Percentiles rank a stretch among this genome's conserved stretches.
Conservation (phyloP, 2,113 vertebrate genomes). For the Cyprinodon tularosa region DNA sequence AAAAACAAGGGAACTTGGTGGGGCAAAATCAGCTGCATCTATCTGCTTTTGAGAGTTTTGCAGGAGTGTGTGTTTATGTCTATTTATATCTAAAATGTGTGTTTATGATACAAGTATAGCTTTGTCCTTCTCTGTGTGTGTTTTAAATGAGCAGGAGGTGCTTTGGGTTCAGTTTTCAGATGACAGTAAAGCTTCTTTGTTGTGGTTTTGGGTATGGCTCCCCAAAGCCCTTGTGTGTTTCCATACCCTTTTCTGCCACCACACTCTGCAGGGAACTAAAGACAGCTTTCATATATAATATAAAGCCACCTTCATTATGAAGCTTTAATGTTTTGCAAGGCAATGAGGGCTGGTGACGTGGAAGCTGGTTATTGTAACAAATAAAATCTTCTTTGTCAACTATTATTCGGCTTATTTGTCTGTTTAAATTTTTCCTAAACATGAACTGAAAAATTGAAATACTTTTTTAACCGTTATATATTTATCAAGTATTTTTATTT, state of each 20-base stretch:
- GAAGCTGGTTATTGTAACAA: neutral
- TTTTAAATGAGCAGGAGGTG: constrained; percentile 41
- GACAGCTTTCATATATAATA: constrained; percentile 3
- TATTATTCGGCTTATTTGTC: neutral
- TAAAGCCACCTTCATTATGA: neutral
- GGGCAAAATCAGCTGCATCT: constrained; percentile 22
- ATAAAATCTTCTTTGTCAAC: neutral
- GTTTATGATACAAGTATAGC: constrained; percentile 35
- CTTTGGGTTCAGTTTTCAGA: constrained; percentile 55
- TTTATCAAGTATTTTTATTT: no score
- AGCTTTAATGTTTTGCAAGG: neutral
- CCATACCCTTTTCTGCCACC: constrained; percentile 35
- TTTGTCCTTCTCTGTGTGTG: constrained; percentile 36
- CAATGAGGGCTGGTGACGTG: constrained; percentile 16
- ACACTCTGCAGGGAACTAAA: constrained; percentile 18
- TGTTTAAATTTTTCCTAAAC: neutral
- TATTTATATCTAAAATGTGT: constrained; percentile 41
- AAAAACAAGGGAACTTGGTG: constrained; percentile 17
- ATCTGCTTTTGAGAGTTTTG: constrained; percentile 19
- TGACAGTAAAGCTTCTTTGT: constrained; percentile 66
- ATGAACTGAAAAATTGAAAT: no score
- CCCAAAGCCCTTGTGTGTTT: constrained; percentile 31
- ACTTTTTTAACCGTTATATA: no score
- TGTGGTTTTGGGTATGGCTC: constrained; percentile 57
- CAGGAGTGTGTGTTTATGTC: constrained; percentile 28